Evolutionary conservation across 2,888 invertebrate genomes (phyloP), one percentile per base, ranked within the genome.

Genomic region (Hydroisotoma schaefferi): DNA sequence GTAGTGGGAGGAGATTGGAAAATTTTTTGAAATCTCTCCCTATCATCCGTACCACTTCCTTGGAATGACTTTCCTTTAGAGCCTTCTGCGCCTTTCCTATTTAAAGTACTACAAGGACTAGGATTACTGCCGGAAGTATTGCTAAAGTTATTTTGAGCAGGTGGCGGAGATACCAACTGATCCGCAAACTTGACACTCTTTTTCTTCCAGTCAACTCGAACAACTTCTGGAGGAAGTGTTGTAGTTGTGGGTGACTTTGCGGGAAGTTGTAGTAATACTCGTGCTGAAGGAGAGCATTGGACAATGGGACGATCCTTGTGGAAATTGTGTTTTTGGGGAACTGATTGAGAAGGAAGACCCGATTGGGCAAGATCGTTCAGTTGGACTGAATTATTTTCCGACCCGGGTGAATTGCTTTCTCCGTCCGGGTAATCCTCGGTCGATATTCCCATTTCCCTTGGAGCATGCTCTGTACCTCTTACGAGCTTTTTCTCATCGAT

Each of bases 401-500:
- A 15, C 15, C 40, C 40, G 40, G 40, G 40, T 40, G 40, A 40
- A 4, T 15, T 10, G n/a, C 40, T 40, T 40, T 40, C 40, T 15
- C 40, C n/a, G 33, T 33, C 33, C 33, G 5, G 58, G 62, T 66
- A 61, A 64, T 64, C 59, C 56, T 64, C 58, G 71, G 69, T 71
- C 71, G 71, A 71, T 71, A 71, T 68, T 67, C 68, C 68, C 46
- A 67, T 69, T 71, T 66, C 67, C 68, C 67, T 61, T 62, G 66
- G 71, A 66, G 66, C 71, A 69, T 66, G 71, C 71, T 60, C 67
- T 65, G 54, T 60, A 61, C 60, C 53, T 48, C 48, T 59, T 60
- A 57, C 61, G 55, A 57, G 60, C 60, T 48, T 57, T 56, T 33
- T 54, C 53, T 43, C 61, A 66, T 63, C 65, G 65, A 63, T 63